Evolutionary conservation across 2,888 invertebrate species (phyloP).

Genomic region (Cistogaster globosa): DNA sequence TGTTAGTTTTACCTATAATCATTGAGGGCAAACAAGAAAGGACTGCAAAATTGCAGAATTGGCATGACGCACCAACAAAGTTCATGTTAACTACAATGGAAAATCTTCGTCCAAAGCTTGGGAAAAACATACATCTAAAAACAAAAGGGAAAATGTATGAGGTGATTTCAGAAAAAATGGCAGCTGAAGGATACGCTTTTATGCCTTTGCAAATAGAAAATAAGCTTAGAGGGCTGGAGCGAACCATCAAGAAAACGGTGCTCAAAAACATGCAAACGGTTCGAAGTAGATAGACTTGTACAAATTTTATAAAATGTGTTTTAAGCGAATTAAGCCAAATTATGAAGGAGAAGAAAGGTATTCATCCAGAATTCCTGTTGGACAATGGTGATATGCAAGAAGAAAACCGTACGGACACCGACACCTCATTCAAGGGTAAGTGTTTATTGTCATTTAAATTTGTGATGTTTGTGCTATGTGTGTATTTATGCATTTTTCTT

Average conservation of each 20-base stretch:
- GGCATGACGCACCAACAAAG: conserved; percentile 2
- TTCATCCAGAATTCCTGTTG: not conserved
- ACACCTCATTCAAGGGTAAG: not conserved
- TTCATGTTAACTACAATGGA: not conserved
- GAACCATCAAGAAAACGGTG: not conserved
- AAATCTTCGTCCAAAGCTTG: not conserved
- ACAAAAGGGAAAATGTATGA: not conserved
- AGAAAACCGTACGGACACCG: not conserved
- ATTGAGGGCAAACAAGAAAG: too few relatives aligned
- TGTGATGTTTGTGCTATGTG: not conserved
- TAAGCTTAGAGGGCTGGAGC: not conserved
- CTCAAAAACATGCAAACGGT: not conserved
- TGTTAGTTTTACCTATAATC: too few relatives aligned
- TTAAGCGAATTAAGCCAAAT: not conserved
- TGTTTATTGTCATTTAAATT: not conserved
- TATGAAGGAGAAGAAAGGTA: not conserved
- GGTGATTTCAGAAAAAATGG: not conserved
- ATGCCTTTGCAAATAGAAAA: not conserved
- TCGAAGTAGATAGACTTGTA: not conserved
- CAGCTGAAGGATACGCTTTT: not conserved
- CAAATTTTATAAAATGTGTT: not conserved
- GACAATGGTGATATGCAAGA: not conserved
- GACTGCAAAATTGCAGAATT: not conserved
- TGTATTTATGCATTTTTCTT: not conserved
- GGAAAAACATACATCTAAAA: not conserved